These are phyloP conservation scores for Sarotherodon lohbergeri DNA, from an alignment of 2,113 vertebrate genomes.

Conservation along the genomic window DNA sequence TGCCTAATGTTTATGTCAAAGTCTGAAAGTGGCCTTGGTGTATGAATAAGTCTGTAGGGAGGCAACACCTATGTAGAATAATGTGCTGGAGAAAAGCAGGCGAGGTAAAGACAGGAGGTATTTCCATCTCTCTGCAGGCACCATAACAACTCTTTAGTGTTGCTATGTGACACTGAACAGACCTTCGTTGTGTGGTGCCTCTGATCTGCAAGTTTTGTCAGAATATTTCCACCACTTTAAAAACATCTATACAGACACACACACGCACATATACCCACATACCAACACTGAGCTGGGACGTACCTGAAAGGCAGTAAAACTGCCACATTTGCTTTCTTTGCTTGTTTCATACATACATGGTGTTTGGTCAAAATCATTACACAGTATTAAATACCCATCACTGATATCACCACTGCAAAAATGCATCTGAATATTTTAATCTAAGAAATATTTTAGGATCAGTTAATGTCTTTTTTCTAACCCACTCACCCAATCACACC, in stretches of 20 bases:
- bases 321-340: background rate
- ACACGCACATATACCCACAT: background rate
- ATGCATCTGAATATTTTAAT: background rate
- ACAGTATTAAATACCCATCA: background rate
- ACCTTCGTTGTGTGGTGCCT: slow-evolving; percentile 10
- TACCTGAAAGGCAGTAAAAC: background rate
- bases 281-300: background rate
- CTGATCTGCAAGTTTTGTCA: slow-evolving; percentile 19
- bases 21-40: background rate
- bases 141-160: slow-evolving; percentile 13
- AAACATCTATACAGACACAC: slow-evolving; percentile 10
- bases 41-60: slow-evolving; percentile 3
- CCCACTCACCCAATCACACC: background rate
- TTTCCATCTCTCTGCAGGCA: slow-evolving; percentile 24
- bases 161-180: slow-evolving; percentile 37
- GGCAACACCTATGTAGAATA: slow-evolving; percentile 23
- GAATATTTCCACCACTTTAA: slow-evolving; percentile 40
- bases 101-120: slow-evolving; percentile 27
- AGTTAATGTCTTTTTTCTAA: background rate
- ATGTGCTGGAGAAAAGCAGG: slow-evolving; percentile 4
- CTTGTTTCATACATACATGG: background rate
- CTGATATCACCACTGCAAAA: background rate
- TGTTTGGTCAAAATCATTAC: background rate
- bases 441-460: background rate
- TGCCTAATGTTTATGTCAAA: slow-evolving; percentile 23